phyloP scores from a whole-genome alignment of 2,113 vertebrate genomes.

The Sinocyclocheilus grahami region DNA sequence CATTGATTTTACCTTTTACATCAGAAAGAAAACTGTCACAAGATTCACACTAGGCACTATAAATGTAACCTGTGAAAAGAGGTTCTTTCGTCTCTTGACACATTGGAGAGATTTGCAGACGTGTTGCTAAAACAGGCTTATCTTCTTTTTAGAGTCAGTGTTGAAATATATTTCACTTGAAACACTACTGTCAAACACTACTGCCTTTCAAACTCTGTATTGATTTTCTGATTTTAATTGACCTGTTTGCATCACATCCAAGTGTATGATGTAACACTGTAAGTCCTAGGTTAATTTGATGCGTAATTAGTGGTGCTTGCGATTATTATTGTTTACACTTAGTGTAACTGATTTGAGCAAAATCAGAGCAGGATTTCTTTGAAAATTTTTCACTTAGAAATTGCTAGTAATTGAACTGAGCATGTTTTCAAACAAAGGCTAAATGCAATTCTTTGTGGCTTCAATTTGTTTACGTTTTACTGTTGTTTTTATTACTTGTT shows the following conservation, averaged over 20 bases:
- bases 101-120: conserved; percentile 53
- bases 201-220: background rate
- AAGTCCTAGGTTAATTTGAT: background rate
- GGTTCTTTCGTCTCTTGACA: conserved; percentile 47
- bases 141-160: conserved; percentile 24
- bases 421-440: no score
- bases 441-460: no score
- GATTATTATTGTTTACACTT: background rate
- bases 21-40: conserved; percentile 49
- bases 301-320: background rate
- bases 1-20: conserved; percentile 35
- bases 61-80: conserved; percentile 56
- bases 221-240: background rate
- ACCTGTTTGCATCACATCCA: conserved; percentile 14
- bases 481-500: no score
- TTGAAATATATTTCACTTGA: background rate
- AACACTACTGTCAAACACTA: background rate
- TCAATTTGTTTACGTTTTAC: no score
- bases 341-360: background rate
- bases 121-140: conserved; percentile 48
- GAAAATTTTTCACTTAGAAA: background rate
- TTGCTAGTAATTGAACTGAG: no score
- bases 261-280: conserved; percentile 20
- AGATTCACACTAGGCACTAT: conserved; percentile 52
- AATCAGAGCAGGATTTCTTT: background rate